Evolutionary conservation across 1,140 invertebrate genomes (phyloP).

Genomic region (Dinothrombium tinctorium): DNA sequence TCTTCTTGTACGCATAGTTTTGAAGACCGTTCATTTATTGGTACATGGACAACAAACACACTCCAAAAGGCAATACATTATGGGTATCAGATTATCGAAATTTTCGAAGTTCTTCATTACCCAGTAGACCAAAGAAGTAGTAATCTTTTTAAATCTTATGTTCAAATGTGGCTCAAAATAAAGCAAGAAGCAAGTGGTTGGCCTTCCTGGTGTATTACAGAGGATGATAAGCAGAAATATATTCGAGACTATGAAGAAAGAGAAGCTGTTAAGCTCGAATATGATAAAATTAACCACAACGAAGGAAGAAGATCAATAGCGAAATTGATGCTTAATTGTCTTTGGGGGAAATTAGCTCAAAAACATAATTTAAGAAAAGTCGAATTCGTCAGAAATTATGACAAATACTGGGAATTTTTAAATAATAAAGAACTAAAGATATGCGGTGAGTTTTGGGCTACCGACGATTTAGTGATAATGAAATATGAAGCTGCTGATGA

Average conservation of each 20-base stretch:
- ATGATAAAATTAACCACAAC: conserved; percentile 19
- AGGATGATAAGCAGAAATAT: conserved; percentile 17
- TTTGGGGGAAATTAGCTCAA: conserved; percentile 18
- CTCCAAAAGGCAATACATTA: no score
- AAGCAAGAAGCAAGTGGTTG: conserved; percentile 14
- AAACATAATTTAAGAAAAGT: conserved; percentile 5
- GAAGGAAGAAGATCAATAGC: conserved; percentile 13
- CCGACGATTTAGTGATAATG: not conserved
- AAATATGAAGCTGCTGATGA: not conserved
- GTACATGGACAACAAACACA: no score
- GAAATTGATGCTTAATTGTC: not conserved
- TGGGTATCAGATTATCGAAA: no score
- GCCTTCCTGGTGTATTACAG: conserved; percentile 16
- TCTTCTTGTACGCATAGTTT: no score
- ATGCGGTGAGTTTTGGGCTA: not conserved
- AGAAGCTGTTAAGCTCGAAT: conserved; percentile 21
- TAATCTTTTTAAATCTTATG: no score
- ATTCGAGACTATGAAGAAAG: conserved; percentile 18
- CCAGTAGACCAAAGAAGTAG: no score
- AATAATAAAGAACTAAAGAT: conserved; percentile 8
- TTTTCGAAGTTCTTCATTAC: no score
- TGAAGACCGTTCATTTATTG: no score
- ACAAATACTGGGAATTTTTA: conserved; percentile 17
- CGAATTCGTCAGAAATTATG: conserved; percentile 14
- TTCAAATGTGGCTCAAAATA: conserved; percentile 4